Evolutionary conservation across 2,888 invertebrate species (phyloP).

Genomic region (Nemotelus nigrinus): DNA sequence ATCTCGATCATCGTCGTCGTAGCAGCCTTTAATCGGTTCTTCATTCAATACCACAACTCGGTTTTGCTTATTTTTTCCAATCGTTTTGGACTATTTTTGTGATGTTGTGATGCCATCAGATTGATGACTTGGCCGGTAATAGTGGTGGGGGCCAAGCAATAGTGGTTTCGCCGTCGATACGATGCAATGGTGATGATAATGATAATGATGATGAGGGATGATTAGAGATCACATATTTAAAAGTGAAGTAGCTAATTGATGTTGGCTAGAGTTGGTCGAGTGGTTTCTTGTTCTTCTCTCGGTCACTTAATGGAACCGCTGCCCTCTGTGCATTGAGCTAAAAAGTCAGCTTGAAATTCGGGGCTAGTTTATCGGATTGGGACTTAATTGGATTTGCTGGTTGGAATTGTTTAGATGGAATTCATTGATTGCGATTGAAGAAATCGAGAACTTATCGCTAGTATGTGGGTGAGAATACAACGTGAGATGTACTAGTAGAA

Average conservation of each 20-base stretch:
- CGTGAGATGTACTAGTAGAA: too few relatives aligned
- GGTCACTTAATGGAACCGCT: conserved; percentile 16
- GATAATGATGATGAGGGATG: conserved; percentile 45
- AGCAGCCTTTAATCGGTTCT: conserved; percentile 27
- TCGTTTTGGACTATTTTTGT: conserved; percentile 37
- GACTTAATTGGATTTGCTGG: conserved; percentile 30
- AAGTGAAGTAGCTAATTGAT: conserved; percentile 44
- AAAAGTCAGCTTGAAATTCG: background rate
- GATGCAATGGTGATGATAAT: conserved; percentile 42
- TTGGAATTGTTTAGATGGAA: conserved; percentile 23
- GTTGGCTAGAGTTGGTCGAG: conserved; percentile 14
- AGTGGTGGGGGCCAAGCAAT: conserved; percentile 14
- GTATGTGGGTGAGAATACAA: too few relatives aligned
- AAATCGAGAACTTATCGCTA: too few relatives aligned
- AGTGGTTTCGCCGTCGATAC: conserved; percentile 27
- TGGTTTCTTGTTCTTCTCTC: conserved; percentile 9
- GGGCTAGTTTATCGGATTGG: conserved; percentile 17
- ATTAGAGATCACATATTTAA: conserved; percentile 41
- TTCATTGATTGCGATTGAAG: conserved; percentile 3
- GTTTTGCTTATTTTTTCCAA: background rate
- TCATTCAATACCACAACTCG: conserved; percentile 12
- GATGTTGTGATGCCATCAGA: conserved; percentile 44
- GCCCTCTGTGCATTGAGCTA: background rate
- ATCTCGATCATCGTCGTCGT: conserved; percentile 16
- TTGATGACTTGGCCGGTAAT: conserved; percentile 27